Base-by-base conservation (phyloP, 2,797 vertebrate genomes). In the Malurus leucopterus region DNA sequence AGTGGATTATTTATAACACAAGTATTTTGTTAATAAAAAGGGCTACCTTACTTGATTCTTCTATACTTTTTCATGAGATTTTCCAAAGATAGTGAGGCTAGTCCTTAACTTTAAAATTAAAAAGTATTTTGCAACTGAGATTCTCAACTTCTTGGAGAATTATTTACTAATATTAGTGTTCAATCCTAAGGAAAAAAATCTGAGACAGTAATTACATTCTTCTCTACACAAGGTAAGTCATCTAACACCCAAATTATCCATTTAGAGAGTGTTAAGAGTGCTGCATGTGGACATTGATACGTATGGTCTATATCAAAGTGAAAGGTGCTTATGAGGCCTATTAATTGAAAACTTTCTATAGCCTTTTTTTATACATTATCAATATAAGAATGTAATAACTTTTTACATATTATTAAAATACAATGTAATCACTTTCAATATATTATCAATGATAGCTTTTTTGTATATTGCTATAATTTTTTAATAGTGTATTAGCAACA, bases 281-380 rank as follows among this genome's bases (percentile, higher is more conserved):
- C 61, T 75, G 36, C 43, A 40, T 0, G 0, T 58, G 18, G n/a
- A 26, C 13, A 36, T 36, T 36, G 36, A 36, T 36, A 36, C 36
- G 12, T 36, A 36, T 36, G 36, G 36, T 36, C 36, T 36, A 36
- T 36, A 36, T 36, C 36, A 36, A 36, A 36, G 36, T 36, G 36
- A 36, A 36, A 36, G 36, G 36, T 36, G 36, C 36, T 36, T 36
- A 36, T 36, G 36, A 12, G 36, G 36, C 36, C 36, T 36, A 36
- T 36, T 36, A 36, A 36, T 36, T 36, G 36, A 36, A 36, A 36
- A 36, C 36, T 36, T 36, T 36, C 36, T 36, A 36, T 36, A 36
- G 36, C 11, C 36, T 36, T 36, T 36, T 36, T 36, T 36, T 36
- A 36, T 36, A 36, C 36, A 12, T 36, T 36, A 36, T 36, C 36